A percentile compares a stretch with the other conserved stretches of the same genome.
Evolutionary conservation across 1,140 invertebrate genomes (phyloP).

Genomic region (Eciton burchellii): DNA sequence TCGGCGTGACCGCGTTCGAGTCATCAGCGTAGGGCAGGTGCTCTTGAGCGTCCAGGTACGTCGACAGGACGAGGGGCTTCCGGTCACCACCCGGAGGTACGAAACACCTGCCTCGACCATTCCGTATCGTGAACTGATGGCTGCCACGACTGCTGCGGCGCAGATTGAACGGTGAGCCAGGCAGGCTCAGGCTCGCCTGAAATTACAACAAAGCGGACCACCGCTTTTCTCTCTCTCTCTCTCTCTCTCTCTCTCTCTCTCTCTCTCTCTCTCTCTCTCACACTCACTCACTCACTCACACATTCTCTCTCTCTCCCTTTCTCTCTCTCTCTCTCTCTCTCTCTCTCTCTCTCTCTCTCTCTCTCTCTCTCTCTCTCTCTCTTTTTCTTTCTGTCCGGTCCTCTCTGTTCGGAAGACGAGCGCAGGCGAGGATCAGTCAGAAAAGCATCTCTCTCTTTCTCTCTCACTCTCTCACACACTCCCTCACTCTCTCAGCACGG

Average conservation of each 20-base stretch:
- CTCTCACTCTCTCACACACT: background rate
- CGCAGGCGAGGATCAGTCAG: background rate
- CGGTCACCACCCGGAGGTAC: conserved; percentile 92
- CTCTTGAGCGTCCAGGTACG: conserved; percentile 97
- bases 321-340: background rate
- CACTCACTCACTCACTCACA: too few species aligned
- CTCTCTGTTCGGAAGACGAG: background rate
- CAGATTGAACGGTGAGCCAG: conserved; percentile 97
- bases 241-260: conserved; percentile 43
- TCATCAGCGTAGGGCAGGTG: conserved; percentile 99
- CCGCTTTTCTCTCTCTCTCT: conserved; percentile 68
- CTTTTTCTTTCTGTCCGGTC: background rate
- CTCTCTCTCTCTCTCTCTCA: too few species aligned
- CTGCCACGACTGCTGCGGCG: conserved; percentile 95
- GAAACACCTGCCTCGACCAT: conserved; percentile 89
- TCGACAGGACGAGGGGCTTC: conserved; percentile 97
- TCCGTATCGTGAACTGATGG: conserved; percentile 96
- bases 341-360: background rate
- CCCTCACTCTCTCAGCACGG: too few species aligned
- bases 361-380: background rate
- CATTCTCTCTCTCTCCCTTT: conserved; percentile 23
- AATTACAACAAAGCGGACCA: conserved; percentile 71
- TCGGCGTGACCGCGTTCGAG: conserved; percentile 98
- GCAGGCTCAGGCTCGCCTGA: conserved; percentile 97
- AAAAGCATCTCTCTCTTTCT: background rate